Evolutionary conservation across 2,113 vertebrate genomes (phyloP).

Genomic region (Notiomystis cincta): DNA sequence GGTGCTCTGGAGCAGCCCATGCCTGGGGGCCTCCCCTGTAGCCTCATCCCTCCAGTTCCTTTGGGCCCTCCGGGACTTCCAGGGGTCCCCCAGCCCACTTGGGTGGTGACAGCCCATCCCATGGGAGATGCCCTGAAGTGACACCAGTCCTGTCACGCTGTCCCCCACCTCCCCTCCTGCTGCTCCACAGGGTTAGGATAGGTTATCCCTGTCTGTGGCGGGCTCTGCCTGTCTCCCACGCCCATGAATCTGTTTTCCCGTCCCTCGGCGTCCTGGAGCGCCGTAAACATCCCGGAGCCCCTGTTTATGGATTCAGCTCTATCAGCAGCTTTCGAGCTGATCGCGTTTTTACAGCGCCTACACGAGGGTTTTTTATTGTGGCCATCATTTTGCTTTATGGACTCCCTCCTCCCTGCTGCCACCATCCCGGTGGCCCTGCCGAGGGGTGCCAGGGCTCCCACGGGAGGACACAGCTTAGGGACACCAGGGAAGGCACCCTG

Average conservation of each 20-base stretch:
- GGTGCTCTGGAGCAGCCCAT: neutral
- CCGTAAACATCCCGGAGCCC: constrained; percentile 57
- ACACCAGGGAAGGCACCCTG: neutral
- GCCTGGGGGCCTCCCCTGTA: neutral
- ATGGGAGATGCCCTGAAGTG: neutral
- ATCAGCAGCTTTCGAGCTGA: constrained; percentile 73
- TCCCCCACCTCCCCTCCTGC: neutral
- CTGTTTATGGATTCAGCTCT: constrained; percentile 73
- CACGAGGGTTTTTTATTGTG: constrained; percentile 68
- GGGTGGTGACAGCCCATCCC: neutral
- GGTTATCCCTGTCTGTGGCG: rapidly evolving
- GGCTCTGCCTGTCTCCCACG: neutral
- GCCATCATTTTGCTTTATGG: constrained; percentile 74
- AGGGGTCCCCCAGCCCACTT: rapidly evolving
- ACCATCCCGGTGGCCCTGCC: neutral
- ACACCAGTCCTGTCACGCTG: rapidly evolving
- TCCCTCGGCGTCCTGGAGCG: neutral
- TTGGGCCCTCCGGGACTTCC: neutral
- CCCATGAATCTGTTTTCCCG: constrained; percentile 42
- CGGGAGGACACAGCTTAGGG: neutral
- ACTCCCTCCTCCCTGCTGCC: constrained; percentile 17
- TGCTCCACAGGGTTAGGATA: rapidly evolving
- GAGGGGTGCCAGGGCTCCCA: neutral
- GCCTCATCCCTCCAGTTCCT: rapidly evolving
- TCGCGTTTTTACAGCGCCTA: constrained; percentile 63